phyloP scores from a whole-genome alignment of 1,140 invertebrate genomes.

The Rhizoglyphus robini region DNA sequence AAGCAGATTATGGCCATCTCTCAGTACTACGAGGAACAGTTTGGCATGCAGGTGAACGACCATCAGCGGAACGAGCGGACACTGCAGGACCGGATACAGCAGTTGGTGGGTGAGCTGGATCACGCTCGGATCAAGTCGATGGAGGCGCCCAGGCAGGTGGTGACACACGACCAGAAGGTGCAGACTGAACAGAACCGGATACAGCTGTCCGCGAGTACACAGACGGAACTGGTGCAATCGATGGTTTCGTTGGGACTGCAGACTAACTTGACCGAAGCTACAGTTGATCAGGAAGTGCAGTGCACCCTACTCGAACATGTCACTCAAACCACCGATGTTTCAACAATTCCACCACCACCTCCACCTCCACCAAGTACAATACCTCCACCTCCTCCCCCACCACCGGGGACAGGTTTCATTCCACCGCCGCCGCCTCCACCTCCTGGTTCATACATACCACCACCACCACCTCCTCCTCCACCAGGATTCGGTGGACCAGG shows the following conservation, averaged over 20 bases:
- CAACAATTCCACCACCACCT: neutral
- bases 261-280: neutral
- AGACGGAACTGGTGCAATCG: neutral
- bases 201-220: neutral
- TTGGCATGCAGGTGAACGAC: neutral
- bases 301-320: neutral
- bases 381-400: neutral
- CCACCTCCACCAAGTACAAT: neutral
- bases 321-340: neutral
- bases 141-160: too few species aligned
- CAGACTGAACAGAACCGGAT: conserved; percentile 2
- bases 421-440: neutral
- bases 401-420: neutral
- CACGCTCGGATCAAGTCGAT: too few species aligned
- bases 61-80: neutral
- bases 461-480: conserved; percentile 16
- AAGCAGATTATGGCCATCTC: neutral
- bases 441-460: neutral
- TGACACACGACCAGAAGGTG: neutral
- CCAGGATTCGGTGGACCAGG: neutral
- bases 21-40: neutral
- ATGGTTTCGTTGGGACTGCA: neutral
- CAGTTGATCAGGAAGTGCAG: too few species aligned
- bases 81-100: neutral
- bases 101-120: too few species aligned